Evolutionary conservation across 2,797 vertebrate genomes (phyloP).

Genomic region (Bradypodion ventrale): DNA sequence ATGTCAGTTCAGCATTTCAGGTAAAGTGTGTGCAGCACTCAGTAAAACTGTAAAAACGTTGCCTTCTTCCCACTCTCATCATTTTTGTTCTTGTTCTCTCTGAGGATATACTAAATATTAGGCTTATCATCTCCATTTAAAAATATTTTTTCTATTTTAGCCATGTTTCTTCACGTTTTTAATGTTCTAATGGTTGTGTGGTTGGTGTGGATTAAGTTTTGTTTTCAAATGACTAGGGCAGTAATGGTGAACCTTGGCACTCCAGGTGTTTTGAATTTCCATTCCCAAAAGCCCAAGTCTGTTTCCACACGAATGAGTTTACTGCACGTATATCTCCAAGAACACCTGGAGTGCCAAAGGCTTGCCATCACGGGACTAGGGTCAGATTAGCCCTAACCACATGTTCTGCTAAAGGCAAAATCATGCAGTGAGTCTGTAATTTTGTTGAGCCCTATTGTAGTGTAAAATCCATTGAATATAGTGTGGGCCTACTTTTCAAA

Average conservation of each 20-base stretch:
- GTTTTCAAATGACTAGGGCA: conserved; percentile 30
- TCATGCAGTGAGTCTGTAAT: background rate
- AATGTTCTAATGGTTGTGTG: conserved; percentile 14
- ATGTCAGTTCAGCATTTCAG: conserved; percentile 5
- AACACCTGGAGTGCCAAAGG: too few species aligned
- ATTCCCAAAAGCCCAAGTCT: too few species aligned
- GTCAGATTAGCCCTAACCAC: conserved; percentile 11
- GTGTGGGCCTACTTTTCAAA: background rate
- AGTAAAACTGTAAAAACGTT: background rate
- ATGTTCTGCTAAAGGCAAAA: background rate
- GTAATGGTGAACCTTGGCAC: too few species aligned
- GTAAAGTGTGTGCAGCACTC: background rate
- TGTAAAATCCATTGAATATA: background rate
- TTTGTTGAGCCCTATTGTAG: background rate
- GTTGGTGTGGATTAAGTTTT: conserved; percentile 34
- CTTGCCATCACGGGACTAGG: too few species aligned
- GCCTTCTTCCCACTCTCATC: background rate
- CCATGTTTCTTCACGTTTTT: conserved; percentile 41
- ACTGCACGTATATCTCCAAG: too few species aligned
- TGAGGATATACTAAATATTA: background rate
- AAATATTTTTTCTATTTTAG: conserved; percentile 29
- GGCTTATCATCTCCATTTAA: conserved; percentile 19
- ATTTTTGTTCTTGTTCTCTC: conserved; percentile 29
- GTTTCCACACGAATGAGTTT: too few species aligned
- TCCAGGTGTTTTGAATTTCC: too few species aligned